A percentile compares a stretch with the other conserved stretches of the same genome.
phyloP scores from a whole-genome alignment of 2,797 vertebrate genomes.

The Setipinna tenuifilis region DNA sequence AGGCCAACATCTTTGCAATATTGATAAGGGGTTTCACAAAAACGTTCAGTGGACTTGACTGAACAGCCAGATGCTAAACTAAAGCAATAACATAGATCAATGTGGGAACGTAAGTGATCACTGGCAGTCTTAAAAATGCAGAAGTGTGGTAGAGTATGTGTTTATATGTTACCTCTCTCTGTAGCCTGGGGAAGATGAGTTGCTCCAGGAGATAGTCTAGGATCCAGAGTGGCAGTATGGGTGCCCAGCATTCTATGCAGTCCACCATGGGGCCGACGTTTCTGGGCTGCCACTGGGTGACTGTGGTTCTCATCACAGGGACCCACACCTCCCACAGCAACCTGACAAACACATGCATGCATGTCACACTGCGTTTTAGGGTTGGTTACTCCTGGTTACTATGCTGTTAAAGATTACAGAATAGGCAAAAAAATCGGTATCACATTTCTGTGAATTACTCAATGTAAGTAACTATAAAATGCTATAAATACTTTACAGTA shows the following conservation, averaged over 20 bases:
- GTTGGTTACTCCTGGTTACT: too few relatives aligned
- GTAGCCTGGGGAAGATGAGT: slow-evolving; percentile 92
- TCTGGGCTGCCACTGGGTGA: slow-evolving; percentile 90
- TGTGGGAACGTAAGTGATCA: too few relatives aligned
- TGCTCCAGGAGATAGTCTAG: slow-evolving; percentile 92
- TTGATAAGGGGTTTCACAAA: too few relatives aligned
- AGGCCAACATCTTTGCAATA: too few relatives aligned
- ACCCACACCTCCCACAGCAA: slow-evolving; percentile 97
- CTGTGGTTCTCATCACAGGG: slow-evolving; percentile 84
- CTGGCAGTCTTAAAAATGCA: too few relatives aligned
- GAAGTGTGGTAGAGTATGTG: neutral
- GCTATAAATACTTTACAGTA: too few relatives aligned
- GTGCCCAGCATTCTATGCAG: slow-evolving; percentile 91
- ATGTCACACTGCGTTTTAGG: too few relatives aligned
- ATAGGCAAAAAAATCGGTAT: too few relatives aligned
- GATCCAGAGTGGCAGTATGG: slow-evolving; percentile 90
- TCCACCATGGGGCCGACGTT: slow-evolving; percentile 92
- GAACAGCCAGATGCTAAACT: neutral
- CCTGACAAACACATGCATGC: slow-evolving; percentile 62
- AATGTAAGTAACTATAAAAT: too few relatives aligned
- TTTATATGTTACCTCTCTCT: slow-evolving; percentile 83
- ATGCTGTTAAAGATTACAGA: too few relatives aligned
- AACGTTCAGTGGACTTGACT: neutral
- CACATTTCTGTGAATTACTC: too few relatives aligned
- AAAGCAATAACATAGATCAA: neutral